Conservation (phyloP, 2,888 invertebrate genomes). For the Acanthacorydalis orientalis region DNA sequence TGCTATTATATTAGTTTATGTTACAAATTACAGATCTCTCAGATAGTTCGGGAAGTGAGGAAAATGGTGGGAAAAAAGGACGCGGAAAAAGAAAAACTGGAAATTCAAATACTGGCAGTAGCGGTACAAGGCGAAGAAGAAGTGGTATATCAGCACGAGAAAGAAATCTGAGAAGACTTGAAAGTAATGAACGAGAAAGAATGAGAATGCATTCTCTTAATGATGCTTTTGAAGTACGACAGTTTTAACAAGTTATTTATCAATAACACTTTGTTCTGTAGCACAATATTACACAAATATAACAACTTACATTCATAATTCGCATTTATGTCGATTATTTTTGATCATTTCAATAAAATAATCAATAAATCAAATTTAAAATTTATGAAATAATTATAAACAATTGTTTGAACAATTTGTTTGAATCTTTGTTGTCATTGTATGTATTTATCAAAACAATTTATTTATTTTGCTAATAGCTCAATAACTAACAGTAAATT, state of each 20-base stretch:
- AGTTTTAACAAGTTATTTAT: not conserved
- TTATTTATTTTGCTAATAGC: no score
- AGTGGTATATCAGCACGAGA: slow-evolving; percentile 47
- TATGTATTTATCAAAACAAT: no score
- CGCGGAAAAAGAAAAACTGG: slow-evolving; percentile 18
- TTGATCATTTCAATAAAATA: no score
- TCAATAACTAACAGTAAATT: no score
- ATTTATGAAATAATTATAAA: no score
- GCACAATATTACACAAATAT: not conserved
- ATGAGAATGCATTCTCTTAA: slow-evolving; percentile 68
- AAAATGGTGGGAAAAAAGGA: not conserved
- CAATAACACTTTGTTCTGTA: no score
- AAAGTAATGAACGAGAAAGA: slow-evolving; percentile 62
- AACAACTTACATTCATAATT: no score
- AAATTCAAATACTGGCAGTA: slow-evolving; percentile 25
- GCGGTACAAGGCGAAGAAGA: slow-evolving; percentile 31
- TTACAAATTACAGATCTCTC: slow-evolving; percentile 3
- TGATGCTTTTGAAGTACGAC: slow-evolving; percentile 54
- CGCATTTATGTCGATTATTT: no score
- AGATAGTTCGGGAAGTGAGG: slow-evolving; percentile 5
- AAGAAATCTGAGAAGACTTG: slow-evolving; percentile 51
- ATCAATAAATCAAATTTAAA: no score
- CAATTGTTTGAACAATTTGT: no score
- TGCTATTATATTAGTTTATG: not conserved
- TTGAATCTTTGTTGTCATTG: no score